Evolutionary conservation across 2,888 invertebrate species (phyloP), one percentile per base, ranked within the genome.

Genomic region (Lycia hirtaria): DNA sequence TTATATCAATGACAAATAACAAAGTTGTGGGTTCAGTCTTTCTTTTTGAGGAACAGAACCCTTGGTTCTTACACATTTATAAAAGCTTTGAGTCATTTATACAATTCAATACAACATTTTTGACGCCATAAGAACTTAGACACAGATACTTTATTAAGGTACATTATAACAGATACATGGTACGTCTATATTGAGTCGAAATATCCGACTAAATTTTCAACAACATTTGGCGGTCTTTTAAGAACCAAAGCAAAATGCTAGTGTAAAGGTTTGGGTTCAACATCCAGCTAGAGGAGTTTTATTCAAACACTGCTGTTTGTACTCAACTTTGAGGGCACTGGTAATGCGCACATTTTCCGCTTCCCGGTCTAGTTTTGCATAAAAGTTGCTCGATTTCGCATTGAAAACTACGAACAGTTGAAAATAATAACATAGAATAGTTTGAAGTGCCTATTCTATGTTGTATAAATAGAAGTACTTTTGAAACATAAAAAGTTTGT

Each of bases 271-370:
- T 14, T 19, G 14, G 33, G 26, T 32, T 26, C 41, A 10, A 48
- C 19, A 12, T 22, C 33, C 47, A 9, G 24, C 19, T 19, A 24
- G 38, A 38, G 38, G 48, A 35, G 49, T 56, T 56, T 35, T 24
- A 44, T 50, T 56, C 50, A 28, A 56, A 30, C 41, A 22, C 3
- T 44, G 19, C 15, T 14, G 48, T 43, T 35, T 43, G 26, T 17
- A 24, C 10, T 38, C 30, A 37, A 53, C 45, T 54, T 47, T 19
- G 20, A 48, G 33, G 14, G 41, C 26, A 26, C 12, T 15, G 14
- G 19, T 35, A 52, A 44, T 17, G 43, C 10, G 12, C 19, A 26
- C 26, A 1, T 12, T 43, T 40, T 30, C 30, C 32, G 1, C n/a
- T 43, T 40, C 38, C 30, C 32, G 22, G 1, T 10, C 20, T 38